These are phyloP conservation scores for Drosophila sturtevanti DNA, from an alignment of 1,140 invertebrate species.

Conservation along the genomic window DNA sequence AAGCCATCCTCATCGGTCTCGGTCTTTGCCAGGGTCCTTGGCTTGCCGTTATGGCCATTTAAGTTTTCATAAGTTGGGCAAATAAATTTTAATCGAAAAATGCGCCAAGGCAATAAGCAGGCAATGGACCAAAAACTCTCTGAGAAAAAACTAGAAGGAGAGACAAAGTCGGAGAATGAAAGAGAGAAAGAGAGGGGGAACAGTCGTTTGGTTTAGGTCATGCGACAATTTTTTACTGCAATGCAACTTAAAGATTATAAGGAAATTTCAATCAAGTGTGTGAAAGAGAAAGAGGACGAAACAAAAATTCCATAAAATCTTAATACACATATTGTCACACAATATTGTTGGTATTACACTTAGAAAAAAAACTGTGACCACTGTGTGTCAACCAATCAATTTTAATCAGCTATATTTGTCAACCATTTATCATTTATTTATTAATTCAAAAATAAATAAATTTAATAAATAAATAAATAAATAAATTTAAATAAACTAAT, in stretches of 20 bases:
- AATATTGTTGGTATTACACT: too few species aligned
- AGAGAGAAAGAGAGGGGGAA: neutral
- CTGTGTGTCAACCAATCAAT: too few species aligned
- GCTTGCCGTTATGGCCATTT: slow-evolving; percentile 69
- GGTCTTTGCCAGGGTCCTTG: slow-evolving; percentile 1
- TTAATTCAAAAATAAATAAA: too few species aligned
- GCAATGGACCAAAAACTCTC: slow-evolving; percentile 45
- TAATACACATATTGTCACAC: neutral
- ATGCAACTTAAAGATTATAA: neutral
- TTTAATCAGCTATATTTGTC: too few species aligned
- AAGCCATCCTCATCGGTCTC: neutral
- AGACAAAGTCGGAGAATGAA: neutral
- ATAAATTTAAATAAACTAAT: too few species aligned
- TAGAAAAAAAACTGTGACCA: too few species aligned
- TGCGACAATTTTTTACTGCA: slow-evolving; percentile 14
- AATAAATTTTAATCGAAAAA: slow-evolving; percentile 80
- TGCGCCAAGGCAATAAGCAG: slow-evolving; percentile 68
- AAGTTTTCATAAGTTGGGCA: slow-evolving; percentile 78
- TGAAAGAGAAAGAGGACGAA: neutral
- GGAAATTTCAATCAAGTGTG: neutral
- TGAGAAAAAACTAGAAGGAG: neutral
- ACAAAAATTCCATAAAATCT: neutral
- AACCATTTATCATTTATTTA: too few species aligned
- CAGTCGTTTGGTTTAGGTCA: neutral
- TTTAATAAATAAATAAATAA: too few species aligned